Base-by-base conservation (phyloP, 1,140 invertebrate species). In the Pseudomyrmex dendroicus region DNA sequence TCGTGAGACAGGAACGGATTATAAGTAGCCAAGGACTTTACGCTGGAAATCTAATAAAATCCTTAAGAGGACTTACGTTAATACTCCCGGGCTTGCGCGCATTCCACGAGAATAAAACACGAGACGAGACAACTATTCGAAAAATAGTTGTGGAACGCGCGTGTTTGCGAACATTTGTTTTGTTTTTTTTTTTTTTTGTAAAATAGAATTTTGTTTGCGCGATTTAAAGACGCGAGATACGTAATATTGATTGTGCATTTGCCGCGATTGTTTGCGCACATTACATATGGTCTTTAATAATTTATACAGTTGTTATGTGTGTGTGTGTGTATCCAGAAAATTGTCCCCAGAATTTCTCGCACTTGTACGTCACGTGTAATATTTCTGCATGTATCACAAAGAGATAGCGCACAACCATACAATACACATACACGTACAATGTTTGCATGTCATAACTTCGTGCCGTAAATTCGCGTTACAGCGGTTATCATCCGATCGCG, bases 21-120 rank as follows among this genome's bases (percentile, higher is more conserved):
- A 87, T 56, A 84, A 86, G 82, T 87, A 67, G 86, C 77, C 63
- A 82, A 83, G 72, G 85, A 83, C 86, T 87, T 87, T 87, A 46
- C 57, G 85, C 15, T 87, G 85, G 48, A 84, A 87, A 87, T 87
- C 86, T 87, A 87, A 87, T 87, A 87, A 87, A 87, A 84, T 87
- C 86, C 86, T 80, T 87, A 86, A 87, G 82, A 86, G 82, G 86
- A 83, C 72, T 87, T 87, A 87, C 85, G 85, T 86, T 87, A 87
- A 87, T 87, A 87, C 86, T 73, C 62, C 78, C 35, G 35, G 63
- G 77, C 86, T 35, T 85, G 86, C 83, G 86, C 86, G 82, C 50
- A 67, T 72, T 87, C 85, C 50, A 56, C 63, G 35, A 46, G 52
- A 68, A 86, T 87, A 74, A 87, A 80, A 72, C 12, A 66, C 13